phyloP scores from a whole-genome alignment of 2,797 vertebrate species.

The Gallinago solitaria region DNA sequence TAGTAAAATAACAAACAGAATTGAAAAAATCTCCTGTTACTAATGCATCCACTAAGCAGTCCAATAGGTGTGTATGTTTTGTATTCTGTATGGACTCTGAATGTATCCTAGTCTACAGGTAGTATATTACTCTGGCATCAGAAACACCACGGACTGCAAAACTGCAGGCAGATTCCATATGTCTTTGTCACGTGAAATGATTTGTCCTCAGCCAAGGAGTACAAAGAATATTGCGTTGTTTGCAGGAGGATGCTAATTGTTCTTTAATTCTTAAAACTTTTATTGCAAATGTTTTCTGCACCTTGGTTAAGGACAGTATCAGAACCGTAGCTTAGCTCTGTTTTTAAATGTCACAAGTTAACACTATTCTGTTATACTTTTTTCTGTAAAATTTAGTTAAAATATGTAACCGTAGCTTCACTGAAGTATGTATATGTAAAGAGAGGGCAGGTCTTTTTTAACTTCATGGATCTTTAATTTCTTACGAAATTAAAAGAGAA shows the following conservation, averaged over 20 bases:
- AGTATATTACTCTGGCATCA: background rate
- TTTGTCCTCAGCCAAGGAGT: background rate
- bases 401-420: background rate
- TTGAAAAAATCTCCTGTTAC: background rate
- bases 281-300: background rate
- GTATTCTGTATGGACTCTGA: background rate
- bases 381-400: background rate
- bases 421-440: background rate
- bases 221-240: background rate
- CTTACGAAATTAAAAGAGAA: conserved; percentile 24
- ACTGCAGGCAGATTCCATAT: background rate
- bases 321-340: background rate
- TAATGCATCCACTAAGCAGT: background rate
- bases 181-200: background rate
- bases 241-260: background rate
- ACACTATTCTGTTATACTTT: background rate
- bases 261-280: background rate
- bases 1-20: background rate
- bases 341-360: background rate
- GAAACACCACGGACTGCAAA: background rate
- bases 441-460: background rate
- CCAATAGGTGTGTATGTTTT: background rate
- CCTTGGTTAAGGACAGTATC: background rate
- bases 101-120: background rate
- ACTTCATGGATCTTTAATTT: conserved; percentile 30